Base-by-base conservation (phyloP, 2,888 invertebrate genomes). In the Spialia ferax region DNA sequence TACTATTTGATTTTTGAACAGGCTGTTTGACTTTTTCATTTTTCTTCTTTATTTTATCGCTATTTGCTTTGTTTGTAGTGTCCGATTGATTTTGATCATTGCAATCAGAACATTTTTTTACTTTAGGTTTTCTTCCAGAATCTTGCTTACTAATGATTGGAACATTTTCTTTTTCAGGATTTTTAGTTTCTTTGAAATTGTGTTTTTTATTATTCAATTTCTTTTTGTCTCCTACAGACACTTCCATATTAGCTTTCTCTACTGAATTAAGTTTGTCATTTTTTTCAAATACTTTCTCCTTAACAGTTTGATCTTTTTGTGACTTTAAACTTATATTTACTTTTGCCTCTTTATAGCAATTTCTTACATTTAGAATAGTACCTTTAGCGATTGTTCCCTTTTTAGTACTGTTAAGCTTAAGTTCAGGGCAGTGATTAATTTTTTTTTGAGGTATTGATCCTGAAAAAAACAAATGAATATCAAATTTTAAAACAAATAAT, bases 111-210 rank as follows among this genome's bases (percentile, higher is more conserved):
- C 48, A 48, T n/a, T 48, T 48, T 10, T 20, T 48, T 48, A 48
- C 48, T 48, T 48, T 48, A 10, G 20, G 48, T 22, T 48, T 48
- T 20, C 48, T 48, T 48, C 48, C 48, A 48, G 48, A 48, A 48
- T 48, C 20, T 48, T 20, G 48, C 5, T 18, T 45, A 45, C 22
- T 20, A 11, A 20, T 20, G 11, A 11, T 11, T 11, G 20, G 11
- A 20, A 20, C 20, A 48, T 48, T 48, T 48, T 48, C 48, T 5
- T 48, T 48, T 11, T 48, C 48, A 8, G 10, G 15, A 18, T 10
- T 18, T 20, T 48, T 48, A 10, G 3, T 20, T 22, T 11, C 48
- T 13, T 20, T 48, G 11, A 20, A 20, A 4, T 48, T 20, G 15
- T 7, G 15, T 48, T 48, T 48, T 18, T 48, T 48, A 48, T 20